Percentiles rank a stretch among this genome's conserved stretches.
These are phyloP conservation scores for Megalops cyprinoides DNA, from an alignment of 2,797 vertebrate species.

Conservation along the genomic window DNA sequence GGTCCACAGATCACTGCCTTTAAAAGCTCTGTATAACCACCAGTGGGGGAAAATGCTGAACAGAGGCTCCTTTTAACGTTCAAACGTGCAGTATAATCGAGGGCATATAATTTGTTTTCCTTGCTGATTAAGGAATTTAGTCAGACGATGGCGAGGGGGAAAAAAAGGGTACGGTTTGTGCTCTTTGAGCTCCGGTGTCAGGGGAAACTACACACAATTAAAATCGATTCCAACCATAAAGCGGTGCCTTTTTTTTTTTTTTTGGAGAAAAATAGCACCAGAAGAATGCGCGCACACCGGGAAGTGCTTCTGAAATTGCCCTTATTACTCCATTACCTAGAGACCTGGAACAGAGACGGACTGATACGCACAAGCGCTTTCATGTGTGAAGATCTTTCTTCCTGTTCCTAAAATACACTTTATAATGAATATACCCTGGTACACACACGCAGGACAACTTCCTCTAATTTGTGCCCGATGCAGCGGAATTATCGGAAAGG, in stretches of 20 bases:
- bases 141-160: constrained; percentile 52
- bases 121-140: constrained; percentile 69
- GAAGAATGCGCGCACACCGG: constrained; percentile 25
- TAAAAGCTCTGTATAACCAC: constrained; percentile 40
- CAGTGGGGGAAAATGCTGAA: constrained; percentile 3
- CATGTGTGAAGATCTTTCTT: constrained; percentile 29
- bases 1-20: constrained; percentile 39
- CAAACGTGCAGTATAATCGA: constrained; percentile 61
- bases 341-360: constrained; percentile 36
- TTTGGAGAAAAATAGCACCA: constrained; percentile 24
- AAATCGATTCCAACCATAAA: constrained; percentile 21
- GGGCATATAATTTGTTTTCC: constrained; percentile 70
- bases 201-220: constrained; percentile 19
- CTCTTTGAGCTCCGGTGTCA: neutral
- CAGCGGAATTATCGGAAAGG: constrained; percentile 2
- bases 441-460: constrained; percentile 30
- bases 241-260: constrained; percentile 20
- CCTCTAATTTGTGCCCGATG: constrained; percentile 17
- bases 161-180: constrained; percentile 34
- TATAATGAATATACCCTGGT: constrained; percentile 38
- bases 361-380: constrained; percentile 26
- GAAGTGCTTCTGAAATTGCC: constrained; percentile 26
- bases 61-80: constrained; percentile 33
- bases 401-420: constrained; percentile 38
- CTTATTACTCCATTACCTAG: constrained; percentile 25